phyloP scores from a whole-genome alignment of 2,888 invertebrate species.

The Ichneumon xanthorius region DNA sequence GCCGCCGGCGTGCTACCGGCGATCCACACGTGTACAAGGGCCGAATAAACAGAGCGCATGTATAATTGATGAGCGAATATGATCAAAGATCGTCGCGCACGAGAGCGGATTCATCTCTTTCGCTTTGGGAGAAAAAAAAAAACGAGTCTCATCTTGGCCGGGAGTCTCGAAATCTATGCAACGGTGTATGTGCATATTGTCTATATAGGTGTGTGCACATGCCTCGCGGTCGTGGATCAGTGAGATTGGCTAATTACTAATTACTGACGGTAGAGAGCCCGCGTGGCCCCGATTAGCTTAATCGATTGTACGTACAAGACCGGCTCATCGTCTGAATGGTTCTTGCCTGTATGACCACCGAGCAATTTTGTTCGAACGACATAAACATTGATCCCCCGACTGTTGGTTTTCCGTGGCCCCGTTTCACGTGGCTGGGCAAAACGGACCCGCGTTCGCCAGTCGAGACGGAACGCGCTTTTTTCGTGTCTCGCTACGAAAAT shows the following conservation, averaged over 20 bases:
- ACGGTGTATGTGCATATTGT: not conserved
- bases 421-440: not conserved
- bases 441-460: no score
- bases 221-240: slow-evolving; percentile 1
- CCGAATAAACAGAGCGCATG: slow-evolving; percentile 62
- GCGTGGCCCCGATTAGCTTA: slow-evolving; percentile 57
- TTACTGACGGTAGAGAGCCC: slow-evolving; percentile 47
- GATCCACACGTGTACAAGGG: slow-evolving; percentile 50
- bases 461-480: no score
- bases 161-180: slow-evolving; percentile 2
- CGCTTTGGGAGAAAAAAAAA: not conserved
- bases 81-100: slow-evolving; percentile 58
- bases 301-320: slow-evolving; percentile 59
- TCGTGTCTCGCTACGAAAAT: no score
- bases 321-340: slow-evolving; percentile 69
- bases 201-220: not conserved
- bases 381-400: slow-evolving; percentile 44
- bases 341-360: slow-evolving; percentile 24
- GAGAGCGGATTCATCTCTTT: slow-evolving; percentile 25
- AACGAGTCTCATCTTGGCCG: slow-evolving; percentile 11
- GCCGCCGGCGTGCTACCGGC: slow-evolving; percentile 9
- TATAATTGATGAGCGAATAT: slow-evolving; percentile 67
- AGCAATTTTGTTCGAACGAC: slow-evolving; percentile 55
- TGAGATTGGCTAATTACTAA: slow-evolving; percentile 58
- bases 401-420: slow-evolving; percentile 13